Base-by-base conservation (phyloP, 2,888 invertebrate genomes). In the Drosophila birchii region DNA sequence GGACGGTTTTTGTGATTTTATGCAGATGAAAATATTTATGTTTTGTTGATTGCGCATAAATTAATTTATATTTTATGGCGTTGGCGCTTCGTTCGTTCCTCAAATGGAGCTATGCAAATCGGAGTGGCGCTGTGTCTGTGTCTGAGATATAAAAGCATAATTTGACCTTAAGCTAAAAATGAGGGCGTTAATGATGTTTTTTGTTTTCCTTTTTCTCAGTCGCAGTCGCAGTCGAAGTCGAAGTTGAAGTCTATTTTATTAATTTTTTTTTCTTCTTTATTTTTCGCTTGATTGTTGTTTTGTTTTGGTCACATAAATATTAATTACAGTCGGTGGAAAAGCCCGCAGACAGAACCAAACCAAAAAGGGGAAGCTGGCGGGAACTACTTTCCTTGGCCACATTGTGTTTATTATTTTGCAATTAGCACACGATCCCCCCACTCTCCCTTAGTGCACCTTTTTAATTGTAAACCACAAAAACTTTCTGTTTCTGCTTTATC, bases 101-200 rank as follows among this genome's bases (percentile, higher is more conserved):
- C 88, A 87, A 89, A 85, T 85, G 84, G 89, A 81, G 66, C 77
- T 55, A 89, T 89, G 89, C 88, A 86, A 88, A 89, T 88, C 51
- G 57, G 34, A 60, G 55, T 69, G 47, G 29, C 74, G 45, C 55
- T 57, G 18, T 60, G 45, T 59, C 38, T 73, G 68, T 70, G 23
- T 80, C 54, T 69, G 69, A 36, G 51, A 83, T 75, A 82, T 75
- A 84, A 84, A 88, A 86, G 80, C 82, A 87, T 87, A 80, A 80
- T 79, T 88, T 85, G 90, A 90, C 89, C 89, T 90, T 88, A 81
- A 81, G 85, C 78, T 71, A 75, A 90, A 76, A 86, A 90, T 81
- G 90, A 90, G 90, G 90, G 90, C 90, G 89, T 89, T 88, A 85
- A 89, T 88, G 88, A 85, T 79, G 90, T 78, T 86, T 75, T 80